Evolutionary conservation across 2,113 vertebrate genomes (phyloP), one percentile per base, ranked within the genome.

Genomic region (Hepsetus odoe): DNA sequence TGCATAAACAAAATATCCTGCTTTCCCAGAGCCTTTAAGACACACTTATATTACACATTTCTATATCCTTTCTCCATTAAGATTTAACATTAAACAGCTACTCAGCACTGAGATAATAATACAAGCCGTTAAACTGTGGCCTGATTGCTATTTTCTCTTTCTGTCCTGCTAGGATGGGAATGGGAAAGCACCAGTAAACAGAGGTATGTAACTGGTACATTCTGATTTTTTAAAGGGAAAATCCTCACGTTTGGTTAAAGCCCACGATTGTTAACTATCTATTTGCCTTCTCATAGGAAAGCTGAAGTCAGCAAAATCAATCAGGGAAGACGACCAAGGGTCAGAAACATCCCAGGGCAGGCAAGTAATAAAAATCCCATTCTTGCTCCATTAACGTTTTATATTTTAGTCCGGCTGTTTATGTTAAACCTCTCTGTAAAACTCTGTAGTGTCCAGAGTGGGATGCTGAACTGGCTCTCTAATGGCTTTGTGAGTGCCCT

Each of bases 381-480:
- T 51, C 13, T 62, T 8, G 11, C n/a, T 5, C 6, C 5, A 2
- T 55, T n/a, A n/a, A 42, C 4, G 20, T 30, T 30, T 7, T 5
- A 6, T 20, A n/a, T 10, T 49, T 49, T 32, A 28, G 38, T 49
- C 20, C 20, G 1, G 1, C 4, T 11, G 12, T 14, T 44, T 14
- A 44, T 14, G 42, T 44, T 44, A 14, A 44, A 44, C 4, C 2
- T 42, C 28, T 73, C 22, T 81, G 38, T 69, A 7, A 10, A 2
- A 5, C 51, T 24, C 51, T 89, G 87, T 40, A 90, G 89, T 82
- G 55, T 12, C n/a, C 91, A 88, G 78, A 51, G 68, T 49, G 90
- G 92, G 16, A 85, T 93, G 8, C 69, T 93, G 30, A 90, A 87
- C 68, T 93, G 93, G 93, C 59, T 93, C 68, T 91, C 93, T 1